Conservation (phyloP, 2,888 invertebrate genomes). For the Phanerotoma sp. region DNA sequence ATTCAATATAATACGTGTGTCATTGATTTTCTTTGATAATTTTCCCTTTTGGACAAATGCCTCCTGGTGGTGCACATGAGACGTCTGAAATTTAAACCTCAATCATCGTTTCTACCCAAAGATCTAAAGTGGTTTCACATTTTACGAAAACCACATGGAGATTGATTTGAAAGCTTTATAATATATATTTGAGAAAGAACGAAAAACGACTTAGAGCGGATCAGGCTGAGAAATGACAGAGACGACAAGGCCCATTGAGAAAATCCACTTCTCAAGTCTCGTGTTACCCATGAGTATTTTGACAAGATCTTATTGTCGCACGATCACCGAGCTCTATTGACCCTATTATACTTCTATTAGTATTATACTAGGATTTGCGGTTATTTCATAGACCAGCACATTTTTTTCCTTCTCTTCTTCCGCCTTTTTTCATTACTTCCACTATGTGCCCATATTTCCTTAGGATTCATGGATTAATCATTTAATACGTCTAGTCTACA, state of each 20-base stretch:
- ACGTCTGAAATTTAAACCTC: conserved; percentile 51
- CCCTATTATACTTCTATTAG: conserved; percentile 57
- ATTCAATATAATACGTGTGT: conserved; percentile 26
- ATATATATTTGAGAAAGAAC: conserved; percentile 1
- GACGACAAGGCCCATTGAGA: conserved; percentile 46
- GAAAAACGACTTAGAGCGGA: conserved; percentile 19
- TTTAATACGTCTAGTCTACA: no score
- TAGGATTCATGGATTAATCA: no score
- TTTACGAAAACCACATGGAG: conserved; percentile 43
- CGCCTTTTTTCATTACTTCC: conserved; percentile 10
- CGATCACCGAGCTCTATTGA: conserved; percentile 51
- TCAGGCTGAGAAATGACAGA: conserved; percentile 27
- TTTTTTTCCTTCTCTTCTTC: conserved; percentile 4
- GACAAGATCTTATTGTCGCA: conserved; percentile 57
- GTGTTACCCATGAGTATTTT: conserved; percentile 55
- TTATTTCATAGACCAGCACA: conserved; percentile 30
- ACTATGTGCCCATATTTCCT: neutral
- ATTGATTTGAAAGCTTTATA: neutral
- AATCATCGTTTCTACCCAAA: conserved; percentile 40
- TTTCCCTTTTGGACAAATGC: conserved; percentile 26
- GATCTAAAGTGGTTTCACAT: conserved; percentile 44
- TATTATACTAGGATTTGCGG: conserved; percentile 56
- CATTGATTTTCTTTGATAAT: conserved; percentile 26
- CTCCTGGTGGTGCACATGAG: conserved; percentile 27
- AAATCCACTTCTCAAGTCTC: conserved; percentile 56